Evolutionary conservation across 1,140 invertebrate species (phyloP), one percentile per base, ranked within the genome.

Genomic region (Hesperophylax magnus): DNA sequence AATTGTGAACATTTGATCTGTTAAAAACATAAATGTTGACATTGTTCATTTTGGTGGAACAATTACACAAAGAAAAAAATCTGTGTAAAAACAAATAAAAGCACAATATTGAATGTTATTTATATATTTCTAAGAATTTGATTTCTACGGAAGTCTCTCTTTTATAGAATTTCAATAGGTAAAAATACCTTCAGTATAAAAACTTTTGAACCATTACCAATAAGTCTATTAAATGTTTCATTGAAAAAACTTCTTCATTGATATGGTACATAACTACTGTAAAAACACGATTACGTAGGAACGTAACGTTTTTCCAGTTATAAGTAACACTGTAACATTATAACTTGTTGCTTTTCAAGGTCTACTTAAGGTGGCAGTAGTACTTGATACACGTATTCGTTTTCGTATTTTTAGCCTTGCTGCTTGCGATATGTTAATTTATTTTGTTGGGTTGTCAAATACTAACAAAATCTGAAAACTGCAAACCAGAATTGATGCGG

Each of bases 391-490:
- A 47, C 22, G 1, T 3, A 27, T 67, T 67, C 20, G 31, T 67
- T 67, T 67, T 27, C 63, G 63, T 67, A 34, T 67, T 67, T 27
- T 34, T 67, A 67, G 63, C 39, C 31, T 27, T 7, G 9, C 22
- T 15, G 34, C 58, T 61, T 61, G 58, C 58, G 24, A 22, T 22
- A 61, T 61, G 18, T 61, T 61, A 22, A 61, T 20, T 20, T 47
- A 24, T 24, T 61, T 24, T 18, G 24, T 20, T 61, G 14, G 20
- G 18, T 61, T 61, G 20, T 3, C 8, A 61, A 61, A 61, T 61
- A 20, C 24, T 61, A 24, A 61, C 20, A 61, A 3, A 22, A 18
- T 61, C 15, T 61, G 8, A 24, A 61, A 61, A 61, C 8, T 14
- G 14, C 58, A 22, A 8, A 11, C 14, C 39, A 47, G 39, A 47